phyloP scores from a whole-genome alignment of 2,888 invertebrate genomes.

The Anarsia innoxiella region DNA sequence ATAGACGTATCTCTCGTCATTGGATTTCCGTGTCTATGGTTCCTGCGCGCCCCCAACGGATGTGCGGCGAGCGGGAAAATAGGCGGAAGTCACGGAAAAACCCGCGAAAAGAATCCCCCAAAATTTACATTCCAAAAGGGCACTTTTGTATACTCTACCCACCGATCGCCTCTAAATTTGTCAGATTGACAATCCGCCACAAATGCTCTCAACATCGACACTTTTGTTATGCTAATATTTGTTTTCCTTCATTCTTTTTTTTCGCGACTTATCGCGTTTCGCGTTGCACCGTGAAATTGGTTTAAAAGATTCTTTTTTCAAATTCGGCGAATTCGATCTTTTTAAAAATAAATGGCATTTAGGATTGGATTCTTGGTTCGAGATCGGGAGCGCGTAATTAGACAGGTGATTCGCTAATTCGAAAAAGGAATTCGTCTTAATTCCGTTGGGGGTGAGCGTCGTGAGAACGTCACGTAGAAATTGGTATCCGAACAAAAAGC shows the following conservation, averaged over 20 bases:
- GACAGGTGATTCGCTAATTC: constrained; percentile 74
- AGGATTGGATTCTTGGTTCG: constrained; percentile 40
- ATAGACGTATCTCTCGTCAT: constrained; percentile 55
- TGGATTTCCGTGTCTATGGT: constrained; percentile 57
- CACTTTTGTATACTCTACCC: constrained; percentile 60
- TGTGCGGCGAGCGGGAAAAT: constrained; percentile 71
- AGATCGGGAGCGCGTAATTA: constrained; percentile 55
- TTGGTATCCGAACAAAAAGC: constrained; percentile 66
- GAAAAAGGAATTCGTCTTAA: constrained; percentile 61
- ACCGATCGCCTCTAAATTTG: constrained; percentile 68
- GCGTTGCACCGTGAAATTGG: constrained; percentile 20
- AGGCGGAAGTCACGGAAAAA: constrained; percentile 69
- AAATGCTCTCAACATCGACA: constrained; percentile 48
- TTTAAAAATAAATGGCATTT: constrained; percentile 15
- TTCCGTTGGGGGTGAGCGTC: constrained; percentile 39
- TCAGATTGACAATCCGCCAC: constrained; percentile 68
- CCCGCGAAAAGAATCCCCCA: constrained; percentile 53
- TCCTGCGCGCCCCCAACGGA: constrained; percentile 57
- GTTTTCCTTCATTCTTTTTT: constrained; percentile 17
- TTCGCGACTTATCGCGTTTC: constrained; percentile 21
- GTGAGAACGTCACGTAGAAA: constrained; percentile 73
- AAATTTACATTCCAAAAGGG: constrained; percentile 71
- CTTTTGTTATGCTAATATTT: constrained; percentile 68
- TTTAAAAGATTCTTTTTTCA: constrained; percentile 16
- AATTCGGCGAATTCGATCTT: constrained; percentile 12